phyloP scores from a whole-genome alignment of 2,888 invertebrate species.

The Idaea biselata region DNA sequence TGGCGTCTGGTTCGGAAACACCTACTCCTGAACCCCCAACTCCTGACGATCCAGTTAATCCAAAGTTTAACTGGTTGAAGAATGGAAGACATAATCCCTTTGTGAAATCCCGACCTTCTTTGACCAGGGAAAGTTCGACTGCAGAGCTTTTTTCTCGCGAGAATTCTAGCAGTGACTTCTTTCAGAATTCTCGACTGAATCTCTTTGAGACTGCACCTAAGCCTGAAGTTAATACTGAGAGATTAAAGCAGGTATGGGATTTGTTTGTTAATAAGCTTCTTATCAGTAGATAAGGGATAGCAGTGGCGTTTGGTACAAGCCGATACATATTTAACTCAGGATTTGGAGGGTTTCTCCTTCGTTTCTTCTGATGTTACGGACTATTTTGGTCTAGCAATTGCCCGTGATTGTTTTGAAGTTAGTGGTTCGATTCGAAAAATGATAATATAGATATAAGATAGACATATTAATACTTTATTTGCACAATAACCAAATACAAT shows the following conservation, averaged over 20 bases:
- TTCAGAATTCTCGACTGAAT: slow-evolving; percentile 69
- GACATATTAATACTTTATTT: no score
- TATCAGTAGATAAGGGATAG: background rate
- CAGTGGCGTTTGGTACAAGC: no score
- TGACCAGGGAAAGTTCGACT: slow-evolving; percentile 66
- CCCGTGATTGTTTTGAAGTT: no score
- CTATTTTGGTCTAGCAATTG: no score
- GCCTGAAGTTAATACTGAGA: slow-evolving; percentile 50
- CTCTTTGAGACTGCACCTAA: slow-evolving; percentile 69
- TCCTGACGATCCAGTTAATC: slow-evolving; percentile 44
- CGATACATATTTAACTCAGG: no score
- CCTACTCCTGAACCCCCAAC: slow-evolving; percentile 51
- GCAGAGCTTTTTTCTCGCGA: slow-evolving; percentile 68
- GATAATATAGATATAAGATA: no score
- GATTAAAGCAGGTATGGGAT: slow-evolving; percentile 53
- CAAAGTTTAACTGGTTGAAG: slow-evolving; percentile 67
- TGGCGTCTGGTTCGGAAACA: slow-evolving; percentile 30
- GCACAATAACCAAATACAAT: no score
- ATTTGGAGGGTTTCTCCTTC: no score
- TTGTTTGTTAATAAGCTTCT: background rate
- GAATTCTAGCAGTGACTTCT: slow-evolving; percentile 68
- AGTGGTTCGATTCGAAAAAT: no score
- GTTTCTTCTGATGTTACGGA: no score
- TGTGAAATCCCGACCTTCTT: slow-evolving; percentile 60
- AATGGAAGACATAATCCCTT: slow-evolving; percentile 66